A percentile compares a stretch with the other conserved stretches of the same genome.
Conservation (phyloP, 2,113 vertebrate species). For the Triplophysa rosa region DNA sequence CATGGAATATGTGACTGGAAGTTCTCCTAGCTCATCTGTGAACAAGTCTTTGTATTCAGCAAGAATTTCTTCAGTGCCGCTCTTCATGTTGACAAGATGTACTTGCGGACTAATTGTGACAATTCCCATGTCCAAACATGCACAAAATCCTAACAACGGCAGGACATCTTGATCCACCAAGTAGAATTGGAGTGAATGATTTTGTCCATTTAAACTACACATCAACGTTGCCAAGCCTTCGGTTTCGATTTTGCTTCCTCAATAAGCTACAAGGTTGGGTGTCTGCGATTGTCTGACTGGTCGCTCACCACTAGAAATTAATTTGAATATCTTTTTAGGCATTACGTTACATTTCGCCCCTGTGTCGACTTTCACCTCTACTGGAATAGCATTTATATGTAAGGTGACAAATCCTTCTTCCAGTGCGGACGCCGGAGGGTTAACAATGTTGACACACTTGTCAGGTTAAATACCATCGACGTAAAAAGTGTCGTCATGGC, state of each 20-base stretch:
- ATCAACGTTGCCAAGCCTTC: constrained; percentile 22
- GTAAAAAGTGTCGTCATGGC: neutral
- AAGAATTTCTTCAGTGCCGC: constrained; percentile 25
- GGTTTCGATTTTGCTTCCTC: constrained; percentile 21
- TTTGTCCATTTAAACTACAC: constrained; percentile 31
- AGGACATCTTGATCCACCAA: constrained; percentile 43
- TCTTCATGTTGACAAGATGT: constrained; percentile 17
- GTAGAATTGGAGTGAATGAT: constrained; percentile 30
- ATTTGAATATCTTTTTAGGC: constrained; percentile 7
- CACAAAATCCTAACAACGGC: constrained; percentile 39
- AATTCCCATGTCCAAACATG: constrained; percentile 38
- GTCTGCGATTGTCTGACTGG: neutral
- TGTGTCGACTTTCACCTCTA: constrained; percentile 25
- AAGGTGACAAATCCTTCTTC: constrained; percentile 23
- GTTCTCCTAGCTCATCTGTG: constrained; percentile 31
- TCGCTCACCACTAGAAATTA: neutral
- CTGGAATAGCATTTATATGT: constrained; percentile 18
- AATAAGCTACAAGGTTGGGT: constrained; percentile 42
- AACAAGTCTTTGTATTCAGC: constrained; percentile 37
- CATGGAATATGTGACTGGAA: constrained; percentile 48
- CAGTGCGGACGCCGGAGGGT: neutral
- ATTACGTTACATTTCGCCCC: constrained; percentile 40
- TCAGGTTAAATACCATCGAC: neutral
- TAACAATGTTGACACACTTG: neutral
- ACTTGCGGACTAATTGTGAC: constrained; percentile 37